A percentile compares a stretch with the other conserved stretches of the same genome.
Conservation (phyloP, 2,888 invertebrate genomes). For the Thecocarcelia acutangulata region DNA sequence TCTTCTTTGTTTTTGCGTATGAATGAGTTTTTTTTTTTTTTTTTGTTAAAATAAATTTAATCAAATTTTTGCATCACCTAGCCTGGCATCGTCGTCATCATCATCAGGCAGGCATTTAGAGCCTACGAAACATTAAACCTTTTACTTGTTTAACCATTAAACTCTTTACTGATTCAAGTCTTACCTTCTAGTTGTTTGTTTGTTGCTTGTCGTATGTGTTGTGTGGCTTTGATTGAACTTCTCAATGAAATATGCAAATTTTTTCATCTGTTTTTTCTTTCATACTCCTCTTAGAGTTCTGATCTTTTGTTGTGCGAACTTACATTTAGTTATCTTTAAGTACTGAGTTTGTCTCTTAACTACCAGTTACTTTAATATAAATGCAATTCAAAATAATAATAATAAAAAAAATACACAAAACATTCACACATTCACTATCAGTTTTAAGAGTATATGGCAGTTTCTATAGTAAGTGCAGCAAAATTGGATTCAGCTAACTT, state of each 20-base stretch:
- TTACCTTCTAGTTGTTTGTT: constrained; percentile 45
- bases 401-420: constrained; percentile 13
- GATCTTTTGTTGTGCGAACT: constrained; percentile 56
- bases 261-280: constrained; percentile 65
- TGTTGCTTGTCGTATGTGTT: constrained; percentile 28
- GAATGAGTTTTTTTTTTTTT: constrained; percentile 79
- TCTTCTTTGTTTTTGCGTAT: constrained; percentile 72
- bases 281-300: constrained; percentile 45
- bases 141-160: constrained; percentile 64
- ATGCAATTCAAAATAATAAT: constrained; percentile 22
- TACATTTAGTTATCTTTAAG: constrained; percentile 64
- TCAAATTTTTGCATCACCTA: constrained; percentile 67
- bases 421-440: constrained; percentile 53
- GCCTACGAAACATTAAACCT: constrained; percentile 64
- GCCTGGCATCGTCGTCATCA: constrained; percentile 47
- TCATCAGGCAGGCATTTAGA: constrained; percentile 61
- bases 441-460: constrained; percentile 16
- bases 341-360: constrained; percentile 67
- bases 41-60: too few species aligned
- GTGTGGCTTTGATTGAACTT: constrained; percentile 76
- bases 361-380: constrained; percentile 62
- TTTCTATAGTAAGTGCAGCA: constrained; percentile 17
- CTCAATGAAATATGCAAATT: constrained; percentile 81
- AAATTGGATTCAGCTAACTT: too few species aligned
- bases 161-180: constrained; percentile 58